phyloP scores from a whole-genome alignment of 2,113 vertebrate genomes.

The Azemiops feae region DNA sequence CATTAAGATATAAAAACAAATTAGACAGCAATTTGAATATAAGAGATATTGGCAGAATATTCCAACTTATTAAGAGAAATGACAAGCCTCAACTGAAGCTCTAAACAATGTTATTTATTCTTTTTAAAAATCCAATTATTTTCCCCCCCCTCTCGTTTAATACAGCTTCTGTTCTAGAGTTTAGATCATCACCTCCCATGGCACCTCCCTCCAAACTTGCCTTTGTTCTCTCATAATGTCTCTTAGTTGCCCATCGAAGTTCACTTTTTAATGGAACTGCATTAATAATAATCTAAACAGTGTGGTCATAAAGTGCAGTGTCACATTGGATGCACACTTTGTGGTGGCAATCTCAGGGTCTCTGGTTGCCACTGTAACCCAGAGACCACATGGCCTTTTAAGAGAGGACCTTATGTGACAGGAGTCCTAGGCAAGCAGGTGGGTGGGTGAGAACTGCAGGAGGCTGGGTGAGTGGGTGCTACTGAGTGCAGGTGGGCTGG shows the following conservation, averaged over 20 bases:
- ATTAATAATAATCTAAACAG: neutral
- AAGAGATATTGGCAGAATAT: constrained; percentile 18
- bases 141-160: neutral
- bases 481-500: neutral
- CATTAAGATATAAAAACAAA: constrained; percentile 20
- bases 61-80: constrained; percentile 62
- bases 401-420: neutral
- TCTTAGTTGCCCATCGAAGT: neutral
- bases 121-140: neutral
- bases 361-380: neutral
- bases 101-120: constrained; percentile 42
- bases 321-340: neutral
- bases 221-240: neutral
- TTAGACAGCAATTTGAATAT: neutral
- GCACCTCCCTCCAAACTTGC: neutral
- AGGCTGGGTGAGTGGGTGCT: neutral
- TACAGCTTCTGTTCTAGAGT: neutral
- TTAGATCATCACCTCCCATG: neutral
- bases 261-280: neutral
- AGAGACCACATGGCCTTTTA: neutral
- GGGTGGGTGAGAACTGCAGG: neutral
- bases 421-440: neutral
- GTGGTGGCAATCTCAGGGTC: neutral
- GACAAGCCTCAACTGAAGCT: constrained; percentile 41
- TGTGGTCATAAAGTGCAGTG: neutral